phyloP scores from a whole-genome alignment of 2,888 invertebrate species.

The Macrophya alboannulata region DNA sequence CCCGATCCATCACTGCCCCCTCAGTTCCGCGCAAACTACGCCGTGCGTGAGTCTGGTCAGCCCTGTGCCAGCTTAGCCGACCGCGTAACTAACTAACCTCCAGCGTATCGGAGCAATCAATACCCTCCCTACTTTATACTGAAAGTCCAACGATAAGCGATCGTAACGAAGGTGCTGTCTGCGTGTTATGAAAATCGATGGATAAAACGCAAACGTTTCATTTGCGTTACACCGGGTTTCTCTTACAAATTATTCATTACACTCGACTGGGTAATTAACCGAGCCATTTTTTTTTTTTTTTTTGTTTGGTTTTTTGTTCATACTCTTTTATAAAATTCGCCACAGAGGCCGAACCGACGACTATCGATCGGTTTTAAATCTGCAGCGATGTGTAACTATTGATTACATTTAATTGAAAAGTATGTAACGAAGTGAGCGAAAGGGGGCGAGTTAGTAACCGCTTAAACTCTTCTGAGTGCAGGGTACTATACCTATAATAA shows the following conservation, averaged over 20 bases:
- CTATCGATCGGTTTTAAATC: slow-evolving; percentile 2
- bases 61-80: slow-evolving; percentile 47
- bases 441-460: background rate
- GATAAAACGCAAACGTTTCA: slow-evolving; percentile 41
- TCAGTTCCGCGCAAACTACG: slow-evolving; percentile 63
- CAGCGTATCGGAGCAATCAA: slow-evolving; percentile 69
- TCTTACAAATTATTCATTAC: slow-evolving; percentile 18
- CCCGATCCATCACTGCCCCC: slow-evolving; percentile 79
- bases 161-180: slow-evolving; percentile 53
- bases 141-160: slow-evolving; percentile 57
- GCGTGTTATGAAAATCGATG: slow-evolving; percentile 57
- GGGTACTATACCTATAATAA: background rate
- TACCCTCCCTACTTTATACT: slow-evolving; percentile 58
- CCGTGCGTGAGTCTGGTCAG: slow-evolving; percentile 65
- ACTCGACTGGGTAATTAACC: background rate
- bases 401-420: background rate
- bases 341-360: background rate
- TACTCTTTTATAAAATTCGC: background rate
- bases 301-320: background rate
- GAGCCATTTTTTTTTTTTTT: background rate
- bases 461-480: background rate
- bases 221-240: slow-evolving; percentile 32
- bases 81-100: slow-evolving; percentile 61
- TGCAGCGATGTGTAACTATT: background rate
- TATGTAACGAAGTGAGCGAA: background rate